A percentile compares a stretch with the other conserved stretches of the same genome.
These are phyloP conservation scores for Carettochelys insculpta DNA, from an alignment of 2,113 vertebrate species.

Conservation along the genomic window DNA sequence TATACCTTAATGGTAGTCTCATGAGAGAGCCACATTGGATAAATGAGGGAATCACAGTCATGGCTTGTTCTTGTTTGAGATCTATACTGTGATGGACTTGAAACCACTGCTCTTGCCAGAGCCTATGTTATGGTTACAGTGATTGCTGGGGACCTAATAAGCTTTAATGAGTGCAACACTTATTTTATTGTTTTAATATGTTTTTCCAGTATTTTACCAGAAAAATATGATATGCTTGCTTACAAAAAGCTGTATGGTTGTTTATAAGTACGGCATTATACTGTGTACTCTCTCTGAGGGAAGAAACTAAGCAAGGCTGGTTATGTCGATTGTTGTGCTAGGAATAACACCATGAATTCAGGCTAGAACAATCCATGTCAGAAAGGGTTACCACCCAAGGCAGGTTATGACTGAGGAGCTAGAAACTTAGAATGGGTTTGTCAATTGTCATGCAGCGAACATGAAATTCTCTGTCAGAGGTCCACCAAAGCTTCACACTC, in stretches of 20 bases:
- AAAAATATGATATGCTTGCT: neutral
- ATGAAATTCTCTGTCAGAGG: accelerated
- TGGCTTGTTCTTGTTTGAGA: neutral
- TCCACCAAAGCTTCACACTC: conserved; percentile 7
- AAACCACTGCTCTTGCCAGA: neutral
- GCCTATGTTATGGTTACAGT: neutral
- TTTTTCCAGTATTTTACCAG: neutral
- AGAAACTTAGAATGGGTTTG: accelerated
- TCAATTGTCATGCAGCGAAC: neutral
- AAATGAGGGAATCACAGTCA: neutral
- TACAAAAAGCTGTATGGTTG: neutral
- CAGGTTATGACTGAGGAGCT: neutral
- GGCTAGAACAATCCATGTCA: neutral
- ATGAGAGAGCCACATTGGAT: neutral
- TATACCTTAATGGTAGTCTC: no score
- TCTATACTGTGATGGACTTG: neutral
- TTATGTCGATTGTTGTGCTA: neutral
- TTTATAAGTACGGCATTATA: neutral
- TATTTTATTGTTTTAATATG: neutral
- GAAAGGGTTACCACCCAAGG: neutral
- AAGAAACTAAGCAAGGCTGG: neutral
- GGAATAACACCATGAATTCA: neutral
- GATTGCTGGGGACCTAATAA: neutral
- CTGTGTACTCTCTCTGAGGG: neutral
- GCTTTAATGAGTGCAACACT: no score